These are phyloP conservation scores for Centropyge bicolor DNA, from an alignment of 2,797 vertebrate genomes.

Conservation along the genomic window DNA sequence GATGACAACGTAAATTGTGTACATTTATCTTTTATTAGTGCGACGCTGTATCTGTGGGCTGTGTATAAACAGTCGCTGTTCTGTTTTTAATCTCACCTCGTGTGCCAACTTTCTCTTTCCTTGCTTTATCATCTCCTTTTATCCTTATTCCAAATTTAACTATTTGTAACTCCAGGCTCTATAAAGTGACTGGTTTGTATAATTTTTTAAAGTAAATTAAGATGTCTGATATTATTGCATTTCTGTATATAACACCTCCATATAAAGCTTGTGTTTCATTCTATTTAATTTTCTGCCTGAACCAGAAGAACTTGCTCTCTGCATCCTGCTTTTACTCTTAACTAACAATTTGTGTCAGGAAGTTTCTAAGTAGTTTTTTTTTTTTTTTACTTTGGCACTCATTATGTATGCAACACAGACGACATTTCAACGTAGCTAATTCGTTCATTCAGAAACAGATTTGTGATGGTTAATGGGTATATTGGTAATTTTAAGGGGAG, in stretches of 20 bases:
- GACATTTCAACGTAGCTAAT: slow-evolving; percentile 59
- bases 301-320: neutral
- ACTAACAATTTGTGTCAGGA: neutral
- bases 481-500: slow-evolving; percentile 70
- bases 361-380: neutral
- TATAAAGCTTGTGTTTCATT: neutral
- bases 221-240: neutral
- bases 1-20: slow-evolving; percentile 11
- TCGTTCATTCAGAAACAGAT: slow-evolving; percentile 32
- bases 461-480: slow-evolving; percentile 57
- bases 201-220: neutral
- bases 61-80: neutral
- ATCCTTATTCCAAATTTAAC: neutral
- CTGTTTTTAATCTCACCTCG: neutral
- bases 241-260: neutral
- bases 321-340: neutral
- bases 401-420: slow-evolving; percentile 13
- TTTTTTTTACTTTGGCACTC: neutral
- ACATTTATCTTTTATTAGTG: slow-evolving; percentile 11
- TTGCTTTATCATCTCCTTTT: neutral
- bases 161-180: neutral
- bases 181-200: neutral
- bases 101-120: neutral
- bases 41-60: neutral
- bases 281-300: neutral